Evolutionary conservation across 2,797 vertebrate species (phyloP), one percentile per base, ranked within the genome.

Genomic region (Cryptoblepharus egeriae): DNA sequence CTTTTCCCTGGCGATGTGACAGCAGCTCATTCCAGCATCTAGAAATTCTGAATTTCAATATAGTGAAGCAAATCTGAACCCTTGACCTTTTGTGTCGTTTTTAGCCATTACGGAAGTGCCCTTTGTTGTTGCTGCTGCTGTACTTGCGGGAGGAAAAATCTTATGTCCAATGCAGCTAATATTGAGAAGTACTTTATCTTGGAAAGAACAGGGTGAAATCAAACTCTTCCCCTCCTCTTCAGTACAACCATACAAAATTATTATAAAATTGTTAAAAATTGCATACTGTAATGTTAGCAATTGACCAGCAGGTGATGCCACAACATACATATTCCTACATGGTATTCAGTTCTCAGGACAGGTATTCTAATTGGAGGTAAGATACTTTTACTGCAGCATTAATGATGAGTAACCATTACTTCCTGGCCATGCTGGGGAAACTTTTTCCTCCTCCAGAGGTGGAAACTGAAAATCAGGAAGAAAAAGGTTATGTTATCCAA

Each of bases 271-370:
- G 37, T 32, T 35, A 37, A 22, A 11, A 52, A 61, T 63, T 35
- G 26, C 15, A 49, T 11, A 3, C n/a, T 79, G 76, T 45, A 58
- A 20, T 80, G 39, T 74, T 9, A 57, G 12, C 37, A 58, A 60
- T 16, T 4, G 32, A 24, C 90, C 95, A 93, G 91, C 91, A 96
- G 95, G 85, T 93, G 95, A 91, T 92, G 92, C 92, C 90, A 95
- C 90, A 95, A 93, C 92, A 91, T 93, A 76, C 84, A 74, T 77
- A 91, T 93, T 93, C 42, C 73, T 20, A 32, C 37, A 22, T 11
- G 72, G 22, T 16, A 11, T 15, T 82, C 18, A 11, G 32, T 64
- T 75, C 37, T 69, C 2, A n/a, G 22, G 35, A 11, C 11, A 63
- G 68, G n/a, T 69, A 30, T 63, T 22, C 28, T 26, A 22, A 1